These are phyloP conservation scores for Suillia variegata DNA, from an alignment of 2,888 invertebrate species.

Conservation along the genomic window DNA sequence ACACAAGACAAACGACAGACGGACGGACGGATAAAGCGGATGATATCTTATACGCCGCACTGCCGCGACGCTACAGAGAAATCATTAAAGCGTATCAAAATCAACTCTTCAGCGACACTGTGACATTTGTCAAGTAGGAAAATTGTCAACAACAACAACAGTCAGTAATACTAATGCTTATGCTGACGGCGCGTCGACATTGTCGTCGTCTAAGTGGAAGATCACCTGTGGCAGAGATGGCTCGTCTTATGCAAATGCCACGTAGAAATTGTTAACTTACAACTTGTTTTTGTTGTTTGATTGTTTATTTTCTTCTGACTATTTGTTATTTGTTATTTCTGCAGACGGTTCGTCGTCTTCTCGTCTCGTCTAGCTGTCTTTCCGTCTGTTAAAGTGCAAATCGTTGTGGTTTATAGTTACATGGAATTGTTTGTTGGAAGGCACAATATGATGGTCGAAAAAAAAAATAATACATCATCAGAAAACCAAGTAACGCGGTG, in stretches of 20 bases:
- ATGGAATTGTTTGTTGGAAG: constrained; percentile 16
- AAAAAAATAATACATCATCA: not conserved
- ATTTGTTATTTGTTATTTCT: too few species aligned
- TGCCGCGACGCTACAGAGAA: too few species aligned
- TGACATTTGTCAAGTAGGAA: constrained; percentile 21
- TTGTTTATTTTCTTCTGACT: not conserved
- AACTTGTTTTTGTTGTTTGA: not conserved
- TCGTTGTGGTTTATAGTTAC: constrained; percentile 24
- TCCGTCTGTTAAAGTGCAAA: too few species aligned
- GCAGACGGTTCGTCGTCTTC: too few species aligned
- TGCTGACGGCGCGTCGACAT: constrained; percentile 8
- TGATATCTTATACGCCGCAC: too few species aligned
- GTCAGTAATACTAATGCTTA: too few species aligned
- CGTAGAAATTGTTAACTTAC: not conserved
- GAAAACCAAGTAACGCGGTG: too few species aligned
- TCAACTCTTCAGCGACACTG: constrained; percentile 12
- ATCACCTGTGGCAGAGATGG: constrained; percentile 20
- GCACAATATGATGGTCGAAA: not conserved
- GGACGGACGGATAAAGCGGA: too few species aligned
- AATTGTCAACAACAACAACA: constrained; percentile 30
- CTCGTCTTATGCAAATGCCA: not conserved
- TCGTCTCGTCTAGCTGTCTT: not conserved
- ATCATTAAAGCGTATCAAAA: constrained; percentile 30
- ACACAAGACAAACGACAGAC: too few species aligned
- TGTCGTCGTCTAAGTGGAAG: constrained; percentile 13